Conservation (phyloP, 2,797 vertebrate species). For the Centropyge bicolor region DNA sequence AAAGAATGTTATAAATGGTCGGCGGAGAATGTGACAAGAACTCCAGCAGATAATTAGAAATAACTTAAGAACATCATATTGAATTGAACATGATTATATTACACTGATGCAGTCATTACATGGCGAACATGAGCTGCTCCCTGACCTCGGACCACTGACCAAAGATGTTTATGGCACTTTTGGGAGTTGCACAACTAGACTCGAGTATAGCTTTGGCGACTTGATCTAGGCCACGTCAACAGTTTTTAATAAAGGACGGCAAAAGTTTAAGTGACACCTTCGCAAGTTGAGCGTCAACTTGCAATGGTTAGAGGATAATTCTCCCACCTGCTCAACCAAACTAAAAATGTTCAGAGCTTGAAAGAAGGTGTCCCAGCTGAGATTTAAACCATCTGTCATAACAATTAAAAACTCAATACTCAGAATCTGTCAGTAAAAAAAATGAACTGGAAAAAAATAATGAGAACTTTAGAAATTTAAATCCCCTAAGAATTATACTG, state of each 20-base stretch:
- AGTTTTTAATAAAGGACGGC: constrained; percentile 17
- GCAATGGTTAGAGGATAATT: constrained; percentile 25
- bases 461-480: not conserved
- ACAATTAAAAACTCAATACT: not conserved
- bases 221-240: not conserved
- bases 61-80: constrained; percentile 6
- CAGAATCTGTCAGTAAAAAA: too few species aligned
- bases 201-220: not conserved
- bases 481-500: not conserved
- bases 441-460: not conserved
- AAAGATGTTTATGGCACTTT: constrained; percentile 15
- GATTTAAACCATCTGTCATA: constrained; percentile 34
- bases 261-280: not conserved
- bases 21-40: constrained; percentile 6
- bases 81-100: constrained; percentile 23
- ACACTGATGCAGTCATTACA: constrained; percentile 13
- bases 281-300: constrained; percentile 11
- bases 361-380: constrained; percentile 6
- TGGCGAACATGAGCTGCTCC: constrained; percentile 23
- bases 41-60: constrained; percentile 27
- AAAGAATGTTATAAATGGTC: constrained; percentile 27
- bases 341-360: constrained; percentile 20
- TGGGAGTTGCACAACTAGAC: not conserved
- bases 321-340: not conserved
- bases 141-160: constrained; percentile 8